Conservation (phyloP, 1,140 invertebrate species). For the Caenorhabditis elegans region DNA sequence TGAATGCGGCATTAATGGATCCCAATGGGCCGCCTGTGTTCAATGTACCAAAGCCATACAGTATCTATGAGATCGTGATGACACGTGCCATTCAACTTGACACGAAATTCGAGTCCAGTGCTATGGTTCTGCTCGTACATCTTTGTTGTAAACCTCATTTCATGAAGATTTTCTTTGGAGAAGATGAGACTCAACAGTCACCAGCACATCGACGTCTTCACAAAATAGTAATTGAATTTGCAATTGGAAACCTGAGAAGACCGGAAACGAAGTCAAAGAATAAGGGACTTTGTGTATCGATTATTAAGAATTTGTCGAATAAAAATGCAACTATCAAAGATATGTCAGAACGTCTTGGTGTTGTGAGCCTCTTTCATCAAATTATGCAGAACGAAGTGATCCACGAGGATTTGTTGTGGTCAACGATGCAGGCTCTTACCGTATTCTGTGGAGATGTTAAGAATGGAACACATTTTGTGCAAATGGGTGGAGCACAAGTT, state of each 20-base stretch:
- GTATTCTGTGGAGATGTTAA: background rate
- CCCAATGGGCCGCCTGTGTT: background rate
- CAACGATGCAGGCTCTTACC: background rate
- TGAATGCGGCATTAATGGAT: background rate
- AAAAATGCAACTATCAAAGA: background rate
- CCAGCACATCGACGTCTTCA: background rate
- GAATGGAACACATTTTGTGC: background rate
- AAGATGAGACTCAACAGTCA: background rate
- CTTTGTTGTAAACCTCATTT: background rate
- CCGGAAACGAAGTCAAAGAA: background rate
- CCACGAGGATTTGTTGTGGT: background rate
- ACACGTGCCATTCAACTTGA: background rate
- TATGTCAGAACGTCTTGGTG: background rate
- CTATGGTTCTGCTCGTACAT: background rate
- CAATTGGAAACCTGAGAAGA: background rate
- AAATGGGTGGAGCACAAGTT: background rate
- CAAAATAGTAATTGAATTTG: background rate
- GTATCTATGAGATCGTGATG: conserved; percentile 16
- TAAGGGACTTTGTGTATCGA: background rate
- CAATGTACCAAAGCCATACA: background rate
- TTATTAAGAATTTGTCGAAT: background rate
- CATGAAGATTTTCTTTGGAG: background rate
- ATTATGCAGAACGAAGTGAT: background rate
- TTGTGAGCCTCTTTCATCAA: background rate
- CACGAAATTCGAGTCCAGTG: background rate